A percentile compares a stretch with the other conserved stretches of the same genome.
phyloP scores from a whole-genome alignment of 2,888 invertebrate genomes.

The Argynnis bischoffii region DNA sequence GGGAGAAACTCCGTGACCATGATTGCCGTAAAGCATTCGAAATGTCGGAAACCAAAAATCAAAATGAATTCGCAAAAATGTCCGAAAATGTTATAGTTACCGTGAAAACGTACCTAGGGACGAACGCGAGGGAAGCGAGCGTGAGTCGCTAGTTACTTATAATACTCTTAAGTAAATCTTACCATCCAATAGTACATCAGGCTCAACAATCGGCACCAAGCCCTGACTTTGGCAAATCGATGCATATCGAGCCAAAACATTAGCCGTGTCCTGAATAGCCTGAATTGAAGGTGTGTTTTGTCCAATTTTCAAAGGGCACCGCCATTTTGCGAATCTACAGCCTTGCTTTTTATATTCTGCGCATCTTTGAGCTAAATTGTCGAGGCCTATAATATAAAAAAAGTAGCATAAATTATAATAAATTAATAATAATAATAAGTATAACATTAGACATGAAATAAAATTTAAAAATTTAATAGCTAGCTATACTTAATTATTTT shows the following conservation, averaged over 20 bases:
- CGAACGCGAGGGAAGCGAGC: no score
- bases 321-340: constrained; percentile 99
- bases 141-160: not conserved
- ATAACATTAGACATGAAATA: no score
- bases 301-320: constrained; percentile 96
- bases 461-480: no score
- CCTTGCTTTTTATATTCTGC: constrained; percentile 98
- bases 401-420: not conserved
- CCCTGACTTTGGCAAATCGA: constrained; percentile 97
- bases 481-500: no score
- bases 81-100: no score
- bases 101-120: no score
- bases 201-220: constrained; percentile 99
- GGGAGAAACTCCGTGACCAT: no score
- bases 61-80: no score
- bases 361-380: constrained; percentile 95
- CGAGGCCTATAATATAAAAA: constrained; percentile 85
- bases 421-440: no score
- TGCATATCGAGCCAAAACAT: constrained; percentile 97
- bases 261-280: constrained; percentile 96
- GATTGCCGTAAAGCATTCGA: no score
- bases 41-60: no score
- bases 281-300: constrained; percentile 94
- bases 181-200: constrained; percentile 98
- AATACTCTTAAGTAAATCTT: constrained; percentile 37